Base-by-base conservation (phyloP, 2,888 invertebrate genomes). In the Crepidodera aurea region DNA sequence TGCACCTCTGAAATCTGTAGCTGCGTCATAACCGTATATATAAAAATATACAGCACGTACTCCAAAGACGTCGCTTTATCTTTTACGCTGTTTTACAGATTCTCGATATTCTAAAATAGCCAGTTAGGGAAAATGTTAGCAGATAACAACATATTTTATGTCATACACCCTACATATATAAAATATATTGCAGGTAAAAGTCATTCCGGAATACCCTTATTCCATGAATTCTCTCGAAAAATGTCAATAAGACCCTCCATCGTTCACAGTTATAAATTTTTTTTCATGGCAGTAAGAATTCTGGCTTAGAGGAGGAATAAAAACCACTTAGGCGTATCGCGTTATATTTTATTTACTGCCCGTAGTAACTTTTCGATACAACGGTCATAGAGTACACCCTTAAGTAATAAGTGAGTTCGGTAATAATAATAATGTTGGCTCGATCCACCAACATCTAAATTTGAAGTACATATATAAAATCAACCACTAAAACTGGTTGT, bases 151-250 rank as follows among this genome's bases (percentile, higher is more conserved):
- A 40, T n/a, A n/a, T 55, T 55, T n/a, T 19, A 42, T 32, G 42
- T 55, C 54, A 27, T 44, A 55, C 18, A 42, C 27, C 42, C 32
- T 12, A 16, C 42, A 29, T 55, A 12, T 55, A 16, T 29, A 29
- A 42, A 40, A 55, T n/a, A 29, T 42, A 55, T 18, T 55, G 44
- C 44, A 55, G 54, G 54, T 55, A 42, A 44, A 18, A 29, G 54
- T 44, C 54, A 13, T 44, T 44, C 44, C 22, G 12, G 40, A 40
- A 19, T 54, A 42, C n/a, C 27, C 42, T 54, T 25, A 54, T 27
- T 40, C 16, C 22, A 40, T 3, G 39, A 42, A 39, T 53, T 53
- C 13, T 22, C 12, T 53, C 39, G 10, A 13, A 40, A 40, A 54
- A 54, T 54, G 42, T 42, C 54, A 54, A 54, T 54, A 16, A 5